Conservation (phyloP, 2,888 invertebrate genomes). For the Apoderus coryli region DNA sequence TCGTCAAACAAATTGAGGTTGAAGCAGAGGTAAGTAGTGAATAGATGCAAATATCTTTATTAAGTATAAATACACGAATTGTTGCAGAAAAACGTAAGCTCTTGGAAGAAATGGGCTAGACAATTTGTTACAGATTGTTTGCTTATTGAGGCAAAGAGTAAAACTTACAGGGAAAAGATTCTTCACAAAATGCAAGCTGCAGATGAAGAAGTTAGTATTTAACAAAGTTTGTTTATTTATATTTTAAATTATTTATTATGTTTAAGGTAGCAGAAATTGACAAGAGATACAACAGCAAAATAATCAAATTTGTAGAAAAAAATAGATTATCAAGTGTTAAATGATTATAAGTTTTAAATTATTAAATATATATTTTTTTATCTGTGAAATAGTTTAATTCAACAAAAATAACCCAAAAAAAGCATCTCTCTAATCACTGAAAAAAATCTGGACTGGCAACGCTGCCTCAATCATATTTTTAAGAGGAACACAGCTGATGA, state of each 20-base stretch:
- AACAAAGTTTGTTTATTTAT: background rate
- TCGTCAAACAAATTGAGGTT: constrained; percentile 14
- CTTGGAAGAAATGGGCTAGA: constrained; percentile 18
- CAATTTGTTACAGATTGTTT: constrained; percentile 18
- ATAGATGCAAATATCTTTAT: too few relatives aligned
- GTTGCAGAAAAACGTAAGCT: constrained; percentile 17
- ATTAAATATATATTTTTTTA: too few relatives aligned
- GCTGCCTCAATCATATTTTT: too few relatives aligned
- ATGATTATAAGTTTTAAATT: too few relatives aligned
- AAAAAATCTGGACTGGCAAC: too few relatives aligned
- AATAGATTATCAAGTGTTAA: too few relatives aligned
- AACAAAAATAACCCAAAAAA: too few relatives aligned
- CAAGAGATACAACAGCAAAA: constrained; percentile 1
- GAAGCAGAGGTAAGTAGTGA: constrained; percentile 16
- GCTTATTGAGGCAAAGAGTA: constrained; percentile 20
- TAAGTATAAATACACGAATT: constrained; percentile 1
- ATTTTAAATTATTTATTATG: constrained; percentile 1
- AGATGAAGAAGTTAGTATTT: constrained; percentile 18
- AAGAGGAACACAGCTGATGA: too few relatives aligned
- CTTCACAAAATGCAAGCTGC: constrained; percentile 16
- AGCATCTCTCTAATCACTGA: too few relatives aligned
- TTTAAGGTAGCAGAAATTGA: constrained; percentile 1
- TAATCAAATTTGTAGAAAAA: background rate
- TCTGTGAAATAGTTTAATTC: too few relatives aligned
- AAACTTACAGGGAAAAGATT: constrained; percentile 17